Evolutionary conservation across 2,113 vertebrate genomes (phyloP).

Genomic region (Glaucidium brasilianum): DNA sequence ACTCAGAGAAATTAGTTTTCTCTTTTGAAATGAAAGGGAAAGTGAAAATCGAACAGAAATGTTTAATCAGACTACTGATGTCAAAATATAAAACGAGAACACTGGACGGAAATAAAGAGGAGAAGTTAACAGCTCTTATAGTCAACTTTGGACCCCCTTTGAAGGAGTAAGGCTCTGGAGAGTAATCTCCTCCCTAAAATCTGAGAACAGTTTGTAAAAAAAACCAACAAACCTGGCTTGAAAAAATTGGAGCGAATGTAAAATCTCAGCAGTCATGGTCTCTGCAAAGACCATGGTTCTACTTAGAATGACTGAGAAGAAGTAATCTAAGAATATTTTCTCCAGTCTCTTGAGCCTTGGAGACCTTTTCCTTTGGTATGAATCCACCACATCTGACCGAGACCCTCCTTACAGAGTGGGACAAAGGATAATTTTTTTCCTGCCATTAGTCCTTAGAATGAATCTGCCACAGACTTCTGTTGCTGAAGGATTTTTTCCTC

Average conservation of each 20-base stretch:
- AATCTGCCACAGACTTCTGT: neutral
- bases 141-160: neutral
- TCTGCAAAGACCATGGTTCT: neutral
- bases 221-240: neutral
- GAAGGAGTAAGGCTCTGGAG: neutral
- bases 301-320: neutral
- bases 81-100: neutral
- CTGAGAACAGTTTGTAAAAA: neutral
- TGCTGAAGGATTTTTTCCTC: neutral
- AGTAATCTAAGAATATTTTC: neutral
- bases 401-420: neutral
- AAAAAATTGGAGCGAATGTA: neutral
- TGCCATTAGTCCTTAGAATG: neutral
- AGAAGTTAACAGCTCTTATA: neutral
- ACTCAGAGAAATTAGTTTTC: neutral
- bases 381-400: neutral
- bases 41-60: rapidly evolving
- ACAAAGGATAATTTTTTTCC: neutral
- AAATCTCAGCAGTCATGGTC: neutral
- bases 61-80: neutral
- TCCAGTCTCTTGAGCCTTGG: neutral
- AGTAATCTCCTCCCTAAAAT: neutral
- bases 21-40: neutral
- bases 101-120: neutral
- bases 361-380: neutral